Conservation (phyloP, 1,140 invertebrate genomes). For the Aporrectodea caliginosa region DNA sequence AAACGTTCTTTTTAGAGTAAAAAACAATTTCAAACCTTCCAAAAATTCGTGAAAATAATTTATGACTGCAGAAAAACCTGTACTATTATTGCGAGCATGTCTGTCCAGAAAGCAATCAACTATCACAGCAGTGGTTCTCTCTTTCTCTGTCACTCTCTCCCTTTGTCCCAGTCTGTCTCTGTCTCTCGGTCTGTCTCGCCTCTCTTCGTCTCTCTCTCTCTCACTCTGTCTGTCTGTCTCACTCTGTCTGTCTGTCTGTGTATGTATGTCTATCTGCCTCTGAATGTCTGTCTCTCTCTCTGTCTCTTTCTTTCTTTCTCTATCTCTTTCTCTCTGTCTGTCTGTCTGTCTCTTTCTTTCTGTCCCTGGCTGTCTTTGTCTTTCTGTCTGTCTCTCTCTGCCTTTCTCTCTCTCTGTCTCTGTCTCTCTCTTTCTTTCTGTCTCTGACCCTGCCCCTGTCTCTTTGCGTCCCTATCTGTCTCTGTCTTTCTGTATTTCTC, state of each 20-base stretch:
- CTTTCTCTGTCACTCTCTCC: too few relatives aligned
- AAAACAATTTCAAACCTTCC: too few relatives aligned
- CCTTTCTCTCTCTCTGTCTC: not conserved
- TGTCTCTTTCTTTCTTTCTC: not conserved
- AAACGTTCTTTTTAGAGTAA: too few relatives aligned
- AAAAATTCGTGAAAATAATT: too few relatives aligned
- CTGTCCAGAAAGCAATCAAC: too few relatives aligned
- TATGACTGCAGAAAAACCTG: too few relatives aligned
- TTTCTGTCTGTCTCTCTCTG: not conserved
- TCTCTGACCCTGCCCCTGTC: not conserved
- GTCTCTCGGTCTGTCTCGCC: not conserved
- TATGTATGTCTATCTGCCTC: not conserved
- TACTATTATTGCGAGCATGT: too few relatives aligned
- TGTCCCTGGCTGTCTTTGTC: not conserved
- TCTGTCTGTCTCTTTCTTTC: not conserved
- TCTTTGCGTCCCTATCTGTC: not conserved
- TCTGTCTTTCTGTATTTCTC: not conserved
- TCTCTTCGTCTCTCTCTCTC: not conserved
- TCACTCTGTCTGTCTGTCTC: not conserved
- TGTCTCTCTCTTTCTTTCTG: not conserved
- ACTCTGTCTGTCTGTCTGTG: not conserved
- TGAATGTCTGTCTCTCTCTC: not conserved
- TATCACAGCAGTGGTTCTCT: too few relatives aligned
- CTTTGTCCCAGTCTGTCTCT: too few relatives aligned
- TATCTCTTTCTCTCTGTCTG: not conserved